Percentiles rank a stretch among this genome's conserved stretches.
Conservation (phyloP, 2,888 invertebrate genomes). For the Heliothis peltigera region DNA sequence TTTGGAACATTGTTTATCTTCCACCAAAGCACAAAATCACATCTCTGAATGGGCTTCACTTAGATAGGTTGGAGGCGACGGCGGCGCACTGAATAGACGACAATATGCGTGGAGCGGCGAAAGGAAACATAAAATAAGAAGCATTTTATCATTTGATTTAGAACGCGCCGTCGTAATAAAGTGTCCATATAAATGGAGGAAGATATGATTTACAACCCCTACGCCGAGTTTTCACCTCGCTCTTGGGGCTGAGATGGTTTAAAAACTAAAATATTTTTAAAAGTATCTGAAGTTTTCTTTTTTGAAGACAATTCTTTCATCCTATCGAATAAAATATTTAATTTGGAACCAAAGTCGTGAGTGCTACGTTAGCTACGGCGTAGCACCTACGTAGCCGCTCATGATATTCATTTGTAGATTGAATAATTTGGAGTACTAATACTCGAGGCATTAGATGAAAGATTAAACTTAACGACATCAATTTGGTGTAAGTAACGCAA, state of each 20-base stretch:
- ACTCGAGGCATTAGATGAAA: conserved; percentile 52
- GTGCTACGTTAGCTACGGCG: conserved; percentile 33
- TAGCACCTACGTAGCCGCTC: conserved; percentile 13
- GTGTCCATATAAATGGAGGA: conserved; percentile 88
- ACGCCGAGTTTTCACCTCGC: conserved; percentile 82
- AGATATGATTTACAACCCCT: conserved; percentile 86
- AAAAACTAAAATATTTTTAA: conserved; percentile 71
- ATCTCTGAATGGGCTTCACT: conserved; percentile 44
- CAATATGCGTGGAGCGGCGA: conserved; percentile 83
- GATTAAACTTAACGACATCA: conserved; percentile 57
- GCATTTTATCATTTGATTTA: conserved; percentile 90
- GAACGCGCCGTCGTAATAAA: conserved; percentile 88
- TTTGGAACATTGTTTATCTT: conserved; percentile 48
- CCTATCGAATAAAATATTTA: background rate
- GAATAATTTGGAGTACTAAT: conserved; percentile 29
- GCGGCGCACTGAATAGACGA: conserved; percentile 71
- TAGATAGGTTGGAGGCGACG: conserved; percentile 63
- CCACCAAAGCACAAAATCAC: conserved; percentile 51
- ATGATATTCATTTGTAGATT: conserved; percentile 27
- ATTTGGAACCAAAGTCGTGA: background rate
- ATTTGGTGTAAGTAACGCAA: conserved; percentile 58
- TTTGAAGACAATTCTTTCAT: background rate
- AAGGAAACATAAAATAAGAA: conserved; percentile 87
- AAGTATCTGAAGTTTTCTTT: conserved; percentile 19
- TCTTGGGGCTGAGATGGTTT: conserved; percentile 70